Base-by-base conservation (phyloP, 53 echinoderm and acorn worm species). In the Patiria pectinifera region DNA sequence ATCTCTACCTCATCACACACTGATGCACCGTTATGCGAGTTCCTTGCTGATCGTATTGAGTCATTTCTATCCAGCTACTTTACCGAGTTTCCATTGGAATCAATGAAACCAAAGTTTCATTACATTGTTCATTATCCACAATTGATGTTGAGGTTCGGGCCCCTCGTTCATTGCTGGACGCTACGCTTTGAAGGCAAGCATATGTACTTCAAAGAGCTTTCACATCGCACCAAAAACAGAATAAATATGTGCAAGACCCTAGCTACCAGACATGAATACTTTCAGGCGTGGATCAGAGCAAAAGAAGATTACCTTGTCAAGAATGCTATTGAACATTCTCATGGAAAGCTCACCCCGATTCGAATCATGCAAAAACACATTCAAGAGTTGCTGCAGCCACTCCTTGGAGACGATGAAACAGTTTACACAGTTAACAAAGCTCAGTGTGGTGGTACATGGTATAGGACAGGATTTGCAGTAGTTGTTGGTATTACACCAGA, bases 181-280 rank as follows among this genome's bases (percentile, higher is more conserved):
- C 71, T 92, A 12, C 93, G 93, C 44, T 92, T 92, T 87, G 86
- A 86, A 48, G 93, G 93, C 7, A 93, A 93, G 72, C 93, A 87
- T 48, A 81, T 93, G 93, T 93, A 93, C 21, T 93, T 87, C 61
- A 93, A 93, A 46, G 93, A 93, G 48, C 44, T 93, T 4, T 81
- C 93, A 9, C 74, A 93, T 62, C 75, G 82, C 15, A 93, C 93
- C 69, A 93, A 86, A 82, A 93, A 93, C 87, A 87, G 87, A 59
- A 59, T 24, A 49, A 93, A 93, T 45, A 69, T 93, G 3, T 93
- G 93, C 58, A 87, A 93, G 75, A 93, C 93, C 80, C 72, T 93
- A 11, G 93, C 93, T 22, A 45, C 58, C 12, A 86, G 93, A 23
- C 93, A 93, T 86, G 87, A 87, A 25, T 93, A 93, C 48, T 80